Base-by-base conservation (phyloP, 2,888 invertebrate species). In the Xylota segnis region DNA sequence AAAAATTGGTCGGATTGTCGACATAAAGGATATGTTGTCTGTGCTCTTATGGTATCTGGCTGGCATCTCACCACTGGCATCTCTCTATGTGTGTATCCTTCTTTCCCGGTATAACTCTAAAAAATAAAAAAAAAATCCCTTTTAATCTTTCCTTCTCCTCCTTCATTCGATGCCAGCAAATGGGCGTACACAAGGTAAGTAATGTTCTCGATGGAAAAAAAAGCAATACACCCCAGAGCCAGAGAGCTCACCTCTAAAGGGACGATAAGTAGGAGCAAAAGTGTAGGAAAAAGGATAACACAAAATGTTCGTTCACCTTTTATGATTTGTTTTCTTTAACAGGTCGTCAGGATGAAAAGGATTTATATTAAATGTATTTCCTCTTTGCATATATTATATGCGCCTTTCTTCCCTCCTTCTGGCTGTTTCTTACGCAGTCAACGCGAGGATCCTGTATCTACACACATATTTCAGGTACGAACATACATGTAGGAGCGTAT, bases 291-390 rank as follows among this genome's bases (percentile, higher is more conserved):
- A 68, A 83, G 72, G 66, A 83, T 65, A 77, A 54, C 70, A 83
- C 74, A 75, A 81, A 71, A 81, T 81, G 70, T 81, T 81, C 65
- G 81, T 81, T 86, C 82, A 86, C 86, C 86, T 86, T 82, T 82
- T 82, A 82, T 81, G 81, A 86, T 86, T 86, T 86, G 82, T 86
- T 86, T 79, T 82, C 86, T 71, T 77, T 86, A 86, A 86, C 86
- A 86, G 82, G 82, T 82, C 86, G 76, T 86, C 86, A 72, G 82
- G 77, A 86, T 86, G 76, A 82, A 86, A 81, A 77, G 86, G 86
- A 82, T 86, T 86, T 86, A 86, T 82, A 82, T 77, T 86, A 86
- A 86, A 81, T 76, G 82, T 81, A 86, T 86, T 82, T 86, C 81
- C 82, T 82, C 63, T 86, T 82, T 82, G 76, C 86, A 86, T 86